Evolutionary conservation across 2,797 vertebrate species (phyloP).

Genomic region (Micrastur ruficollis): DNA sequence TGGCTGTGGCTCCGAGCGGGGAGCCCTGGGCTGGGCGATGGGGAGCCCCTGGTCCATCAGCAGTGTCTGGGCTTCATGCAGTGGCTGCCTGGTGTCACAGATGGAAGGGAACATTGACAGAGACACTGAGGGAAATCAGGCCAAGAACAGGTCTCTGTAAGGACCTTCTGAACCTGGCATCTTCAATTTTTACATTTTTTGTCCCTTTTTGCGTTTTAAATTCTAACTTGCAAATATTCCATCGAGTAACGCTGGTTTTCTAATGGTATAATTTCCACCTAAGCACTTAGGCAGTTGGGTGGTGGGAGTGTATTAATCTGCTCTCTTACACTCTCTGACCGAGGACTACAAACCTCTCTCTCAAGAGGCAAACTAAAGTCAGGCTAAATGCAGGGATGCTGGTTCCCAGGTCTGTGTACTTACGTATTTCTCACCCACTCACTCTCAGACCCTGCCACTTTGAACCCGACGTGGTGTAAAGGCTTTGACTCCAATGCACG

Average conservation of each 20-base stretch:
- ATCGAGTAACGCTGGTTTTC: background rate
- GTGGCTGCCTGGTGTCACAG: background rate
- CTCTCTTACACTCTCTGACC: background rate
- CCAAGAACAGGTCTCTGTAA: background rate
- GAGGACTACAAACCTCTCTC: background rate
- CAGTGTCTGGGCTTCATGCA: accelerated
- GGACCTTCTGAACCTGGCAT: background rate
- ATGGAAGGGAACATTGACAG: background rate
- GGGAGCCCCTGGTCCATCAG: accelerated
- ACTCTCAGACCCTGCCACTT: background rate
- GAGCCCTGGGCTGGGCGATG: background rate
- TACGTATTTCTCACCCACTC: background rate
- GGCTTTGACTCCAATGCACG: background rate
- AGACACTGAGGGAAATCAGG: background rate
- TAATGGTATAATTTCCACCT: background rate
- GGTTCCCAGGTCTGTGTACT: background rate
- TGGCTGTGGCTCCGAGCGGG: background rate
- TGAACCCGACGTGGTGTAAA: background rate
- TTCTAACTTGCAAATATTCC: background rate
- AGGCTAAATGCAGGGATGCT: background rate
- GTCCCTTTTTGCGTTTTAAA: background rate
- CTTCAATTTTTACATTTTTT: background rate
- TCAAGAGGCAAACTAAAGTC: background rate
- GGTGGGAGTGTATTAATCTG: background rate
- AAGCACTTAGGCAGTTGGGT: background rate